These are phyloP conservation scores for Drosophila pandora DNA, from an alignment of 1,140 invertebrate species.

Conservation along the genomic window DNA sequence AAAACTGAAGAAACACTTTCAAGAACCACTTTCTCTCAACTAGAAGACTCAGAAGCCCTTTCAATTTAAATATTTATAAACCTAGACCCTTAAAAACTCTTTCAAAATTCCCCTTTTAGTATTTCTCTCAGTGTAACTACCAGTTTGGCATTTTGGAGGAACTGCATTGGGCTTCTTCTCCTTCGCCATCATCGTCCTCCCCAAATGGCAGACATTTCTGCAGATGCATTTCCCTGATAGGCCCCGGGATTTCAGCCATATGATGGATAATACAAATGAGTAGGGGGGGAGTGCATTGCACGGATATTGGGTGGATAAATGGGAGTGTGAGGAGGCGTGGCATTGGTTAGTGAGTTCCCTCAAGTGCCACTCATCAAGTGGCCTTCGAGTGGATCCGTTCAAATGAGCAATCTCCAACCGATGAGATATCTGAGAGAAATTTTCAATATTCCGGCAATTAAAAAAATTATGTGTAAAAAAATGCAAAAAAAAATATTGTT, in stretches of 20 bases:
- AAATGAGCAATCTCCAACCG: constrained; percentile 10
- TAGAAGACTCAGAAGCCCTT: too few species aligned
- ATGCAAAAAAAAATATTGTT: background rate
- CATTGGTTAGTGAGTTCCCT: background rate
- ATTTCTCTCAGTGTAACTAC: background rate
- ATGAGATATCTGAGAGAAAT: too few species aligned
- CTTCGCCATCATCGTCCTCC: background rate
- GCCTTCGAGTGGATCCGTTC: constrained; percentile 22
- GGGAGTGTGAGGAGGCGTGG: background rate
- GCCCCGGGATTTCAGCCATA: constrained; percentile 3
- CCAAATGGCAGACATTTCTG: constrained; percentile 2
- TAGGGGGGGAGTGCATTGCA: too few species aligned
- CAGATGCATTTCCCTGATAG: constrained; percentile 35
- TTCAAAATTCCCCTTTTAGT: background rate
- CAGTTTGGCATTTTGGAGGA: background rate
- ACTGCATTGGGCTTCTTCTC: background rate
- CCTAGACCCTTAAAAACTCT: too few species aligned
- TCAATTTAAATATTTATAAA: too few species aligned
- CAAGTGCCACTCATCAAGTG: constrained; percentile 24
- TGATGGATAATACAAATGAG: background rate
- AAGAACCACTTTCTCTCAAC: too few species aligned
- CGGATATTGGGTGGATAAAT: too few species aligned
- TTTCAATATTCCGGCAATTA: constrained; percentile 19
- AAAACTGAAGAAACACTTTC: too few species aligned
- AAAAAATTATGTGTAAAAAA: background rate